Conservation (phyloP, 1,140 invertebrate species). For the Eciton burchellii region DNA sequence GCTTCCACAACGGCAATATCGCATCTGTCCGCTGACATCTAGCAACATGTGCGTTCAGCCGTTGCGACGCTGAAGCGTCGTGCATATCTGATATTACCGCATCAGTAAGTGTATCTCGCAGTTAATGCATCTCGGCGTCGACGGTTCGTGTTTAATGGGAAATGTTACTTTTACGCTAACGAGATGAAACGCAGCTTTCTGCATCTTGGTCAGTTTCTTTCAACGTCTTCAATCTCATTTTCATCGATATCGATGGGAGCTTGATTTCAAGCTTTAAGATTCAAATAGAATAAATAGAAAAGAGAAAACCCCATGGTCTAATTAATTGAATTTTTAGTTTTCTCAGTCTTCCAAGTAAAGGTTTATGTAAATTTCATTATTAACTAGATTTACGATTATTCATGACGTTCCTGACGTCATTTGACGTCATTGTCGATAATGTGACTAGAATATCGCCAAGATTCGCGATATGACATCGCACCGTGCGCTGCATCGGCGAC, state of each 20-base stretch:
- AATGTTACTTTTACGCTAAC: too few relatives aligned
- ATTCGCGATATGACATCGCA: slow-evolving; percentile 25
- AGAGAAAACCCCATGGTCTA: too few relatives aligned
- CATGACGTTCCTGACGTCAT: too few relatives aligned
- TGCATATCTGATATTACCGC: background rate
- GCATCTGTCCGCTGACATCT: slow-evolving; percentile 82
- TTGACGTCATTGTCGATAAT: too few relatives aligned
- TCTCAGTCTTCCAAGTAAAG: background rate
- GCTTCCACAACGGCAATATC: slow-evolving; percentile 80
- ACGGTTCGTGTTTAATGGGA: too few relatives aligned
- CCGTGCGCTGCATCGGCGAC: background rate
- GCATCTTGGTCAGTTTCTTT: too few relatives aligned
- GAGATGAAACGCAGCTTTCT: too few relatives aligned
- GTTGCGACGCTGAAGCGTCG: slow-evolving; percentile 37
- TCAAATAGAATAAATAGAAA: too few relatives aligned
- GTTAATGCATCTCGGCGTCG: too few relatives aligned
- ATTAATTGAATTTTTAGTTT: background rate
- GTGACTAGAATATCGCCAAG: background rate
- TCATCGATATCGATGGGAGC: background rate
- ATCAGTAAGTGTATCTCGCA: too few relatives aligned
- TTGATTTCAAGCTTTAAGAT: too few relatives aligned
- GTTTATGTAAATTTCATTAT: background rate
- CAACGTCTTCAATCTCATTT: background rate
- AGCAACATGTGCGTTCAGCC: slow-evolving; percentile 75
- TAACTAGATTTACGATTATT: too few relatives aligned